phyloP scores from a whole-genome alignment of 1,140 invertebrate genomes.

The Periplaneta americana region DNA sequence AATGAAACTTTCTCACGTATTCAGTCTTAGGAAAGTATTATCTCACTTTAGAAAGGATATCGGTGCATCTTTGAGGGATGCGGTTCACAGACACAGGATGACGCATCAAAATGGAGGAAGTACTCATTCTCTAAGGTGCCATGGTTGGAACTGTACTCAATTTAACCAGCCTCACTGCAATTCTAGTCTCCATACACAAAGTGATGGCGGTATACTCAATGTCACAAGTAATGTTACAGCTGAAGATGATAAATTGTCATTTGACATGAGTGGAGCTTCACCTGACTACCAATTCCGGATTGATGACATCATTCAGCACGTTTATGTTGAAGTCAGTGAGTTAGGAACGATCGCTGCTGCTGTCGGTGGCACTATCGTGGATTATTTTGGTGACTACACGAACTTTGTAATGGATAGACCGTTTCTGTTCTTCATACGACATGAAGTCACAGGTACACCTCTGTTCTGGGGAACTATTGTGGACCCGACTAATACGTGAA shows the following conservation, averaged over 20 bases:
- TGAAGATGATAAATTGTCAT: background rate
- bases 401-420: conserved; percentile 24
- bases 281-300: background rate
- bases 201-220: too few relatives aligned
- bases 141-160: background rate
- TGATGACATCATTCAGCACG: conserved; percentile 32
- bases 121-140: too few relatives aligned
- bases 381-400: conserved; percentile 20
- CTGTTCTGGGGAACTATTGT: conserved; percentile 12
- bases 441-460: conserved; percentile 7
- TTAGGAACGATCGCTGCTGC: conserved; percentile 40
- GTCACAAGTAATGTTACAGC: background rate
- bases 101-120: background rate
- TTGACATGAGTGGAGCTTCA: conserved; percentile 14
- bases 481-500: background rate
- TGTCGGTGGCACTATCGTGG: conserved; percentile 27
- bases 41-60: background rate
- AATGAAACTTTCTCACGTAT: background rate
- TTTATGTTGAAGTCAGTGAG: conserved; percentile 39
- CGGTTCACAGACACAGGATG: background rate
- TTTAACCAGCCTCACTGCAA: background rate
- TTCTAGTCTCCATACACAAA: too few relatives aligned
- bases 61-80: too few relatives aligned
- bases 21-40: background rate
- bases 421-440: conserved; percentile 25